Conservation (phyloP, 2,797 vertebrate genomes). For the Lates japonicus region DNA sequence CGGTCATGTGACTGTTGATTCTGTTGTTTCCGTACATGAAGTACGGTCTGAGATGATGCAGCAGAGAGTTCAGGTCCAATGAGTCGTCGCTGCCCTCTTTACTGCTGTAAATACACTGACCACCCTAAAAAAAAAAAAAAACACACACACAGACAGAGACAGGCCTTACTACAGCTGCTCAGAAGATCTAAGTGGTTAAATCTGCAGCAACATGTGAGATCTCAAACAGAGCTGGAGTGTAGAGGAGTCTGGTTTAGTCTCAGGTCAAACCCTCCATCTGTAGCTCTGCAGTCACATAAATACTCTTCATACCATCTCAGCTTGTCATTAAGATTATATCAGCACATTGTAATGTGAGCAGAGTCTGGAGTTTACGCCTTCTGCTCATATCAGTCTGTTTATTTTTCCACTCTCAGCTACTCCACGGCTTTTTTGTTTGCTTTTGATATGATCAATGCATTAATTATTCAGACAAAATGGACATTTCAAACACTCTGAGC, state of each 20-base stretch:
- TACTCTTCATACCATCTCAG: background rate
- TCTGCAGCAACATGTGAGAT: background rate
- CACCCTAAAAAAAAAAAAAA: conserved; percentile 85
- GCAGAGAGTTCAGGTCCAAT: conserved; percentile 90
- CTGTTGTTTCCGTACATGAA: conserved; percentile 91
- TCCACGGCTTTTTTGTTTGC: background rate
- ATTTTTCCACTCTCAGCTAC: background rate
- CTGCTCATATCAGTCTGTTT: background rate
- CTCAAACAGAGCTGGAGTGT: too few species aligned
- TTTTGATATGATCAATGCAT: background rate
- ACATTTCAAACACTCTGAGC: background rate
- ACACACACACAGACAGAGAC: conserved; percentile 23
- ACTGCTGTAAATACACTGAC: conserved; percentile 95
- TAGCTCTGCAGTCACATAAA: background rate
- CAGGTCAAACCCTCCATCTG: background rate
- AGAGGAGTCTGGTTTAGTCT: background rate
- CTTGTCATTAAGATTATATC: background rate
- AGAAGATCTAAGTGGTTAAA: background rate
- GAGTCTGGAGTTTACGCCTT: background rate
- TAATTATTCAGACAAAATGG: background rate
- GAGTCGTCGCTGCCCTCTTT: conserved; percentile 90
- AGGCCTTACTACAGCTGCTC: background rate
- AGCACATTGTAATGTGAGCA: background rate
- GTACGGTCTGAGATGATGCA: conserved; percentile 93
- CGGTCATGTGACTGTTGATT: conserved; percentile 87